phyloP scores from a whole-genome alignment of 2,888 invertebrate species.

The Diabrotica balteata region DNA sequence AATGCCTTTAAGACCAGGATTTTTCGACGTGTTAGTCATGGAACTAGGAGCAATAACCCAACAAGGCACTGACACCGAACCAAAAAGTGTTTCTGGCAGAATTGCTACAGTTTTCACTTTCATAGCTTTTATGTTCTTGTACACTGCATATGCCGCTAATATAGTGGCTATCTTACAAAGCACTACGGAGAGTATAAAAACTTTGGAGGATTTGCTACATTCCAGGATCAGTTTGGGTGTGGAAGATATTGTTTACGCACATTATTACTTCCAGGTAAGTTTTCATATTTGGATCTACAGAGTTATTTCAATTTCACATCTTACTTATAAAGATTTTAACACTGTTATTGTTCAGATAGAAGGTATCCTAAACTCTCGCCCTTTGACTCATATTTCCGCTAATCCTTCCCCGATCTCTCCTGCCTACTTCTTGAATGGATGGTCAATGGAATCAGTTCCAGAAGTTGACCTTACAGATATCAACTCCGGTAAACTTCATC shows the following conservation, averaged over 20 bases:
- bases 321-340: too few relatives aligned
- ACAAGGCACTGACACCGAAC: slow-evolving; percentile 61
- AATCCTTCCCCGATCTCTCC: too few relatives aligned
- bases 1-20: slow-evolving; percentile 40
- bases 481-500: too few relatives aligned
- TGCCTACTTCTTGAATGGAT: too few relatives aligned
- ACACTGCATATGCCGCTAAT: slow-evolving; percentile 72
- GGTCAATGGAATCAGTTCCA: too few relatives aligned
- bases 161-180: slow-evolving; percentile 73
- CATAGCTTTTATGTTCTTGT: slow-evolving; percentile 64
- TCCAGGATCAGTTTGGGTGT: slow-evolving; percentile 69
- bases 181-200: slow-evolving; percentile 66
- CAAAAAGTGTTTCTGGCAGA: slow-evolving; percentile 61
- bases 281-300: neutral
- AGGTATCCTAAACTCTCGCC: too few relatives aligned
- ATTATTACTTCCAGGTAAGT: slow-evolving; percentile 71
- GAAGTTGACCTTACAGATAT: too few relatives aligned
- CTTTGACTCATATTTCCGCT: too few relatives aligned
- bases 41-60: slow-evolving; percentile 62
- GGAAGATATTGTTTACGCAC: slow-evolving; percentile 64
- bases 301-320: too few relatives aligned
- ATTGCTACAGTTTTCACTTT: slow-evolving; percentile 52
- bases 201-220: slow-evolving; percentile 63
- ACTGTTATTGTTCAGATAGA: too few relatives aligned
- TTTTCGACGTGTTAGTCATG: slow-evolving; percentile 54